Conservation (phyloP, 2,888 invertebrate species). For the Opisthograptis luteolata region DNA sequence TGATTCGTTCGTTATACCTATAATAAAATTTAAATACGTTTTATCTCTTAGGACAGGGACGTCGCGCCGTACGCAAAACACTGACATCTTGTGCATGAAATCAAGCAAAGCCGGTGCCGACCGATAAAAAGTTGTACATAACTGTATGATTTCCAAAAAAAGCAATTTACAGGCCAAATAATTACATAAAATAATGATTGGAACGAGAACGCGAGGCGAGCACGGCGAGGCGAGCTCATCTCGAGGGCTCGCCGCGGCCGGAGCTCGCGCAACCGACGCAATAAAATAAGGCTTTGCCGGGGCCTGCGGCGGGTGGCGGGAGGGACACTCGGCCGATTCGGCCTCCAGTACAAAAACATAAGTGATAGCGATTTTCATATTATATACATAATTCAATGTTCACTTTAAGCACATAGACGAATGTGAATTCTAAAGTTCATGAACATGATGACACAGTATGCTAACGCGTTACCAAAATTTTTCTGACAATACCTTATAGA, state of each 20-base stretch:
- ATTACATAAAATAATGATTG: conserved; percentile 81
- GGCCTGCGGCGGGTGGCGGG: conserved; percentile 36
- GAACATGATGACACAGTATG: too few relatives aligned
- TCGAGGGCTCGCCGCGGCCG: conserved; percentile 68
- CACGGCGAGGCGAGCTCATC: conserved; percentile 74
- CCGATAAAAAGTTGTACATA: conserved; percentile 62
- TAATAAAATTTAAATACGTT: too few relatives aligned
- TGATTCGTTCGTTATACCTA: too few relatives aligned
- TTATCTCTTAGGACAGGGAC: conserved; percentile 18
- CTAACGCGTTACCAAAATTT: too few relatives aligned
- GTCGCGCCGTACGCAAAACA: conserved; percentile 12
- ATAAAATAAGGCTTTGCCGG: conserved; percentile 38
- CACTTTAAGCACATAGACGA: neutral
- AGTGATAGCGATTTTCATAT: conserved; percentile 45
- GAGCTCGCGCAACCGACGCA: conserved; percentile 57
- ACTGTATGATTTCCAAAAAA: conserved; percentile 72
- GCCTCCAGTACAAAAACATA: conserved; percentile 24
- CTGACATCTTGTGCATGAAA: conserved; percentile 43
- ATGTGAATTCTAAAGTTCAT: neutral
- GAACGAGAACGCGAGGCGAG: conserved; percentile 65
- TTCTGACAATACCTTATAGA: too few relatives aligned
- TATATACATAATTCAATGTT: neutral
- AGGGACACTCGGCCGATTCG: conserved; percentile 25
- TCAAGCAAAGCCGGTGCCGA: conserved; percentile 46
- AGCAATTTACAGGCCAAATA: conserved; percentile 71